Conservation (phyloP, 2,888 invertebrate genomes). For the Ornithoptera priamus region DNA sequence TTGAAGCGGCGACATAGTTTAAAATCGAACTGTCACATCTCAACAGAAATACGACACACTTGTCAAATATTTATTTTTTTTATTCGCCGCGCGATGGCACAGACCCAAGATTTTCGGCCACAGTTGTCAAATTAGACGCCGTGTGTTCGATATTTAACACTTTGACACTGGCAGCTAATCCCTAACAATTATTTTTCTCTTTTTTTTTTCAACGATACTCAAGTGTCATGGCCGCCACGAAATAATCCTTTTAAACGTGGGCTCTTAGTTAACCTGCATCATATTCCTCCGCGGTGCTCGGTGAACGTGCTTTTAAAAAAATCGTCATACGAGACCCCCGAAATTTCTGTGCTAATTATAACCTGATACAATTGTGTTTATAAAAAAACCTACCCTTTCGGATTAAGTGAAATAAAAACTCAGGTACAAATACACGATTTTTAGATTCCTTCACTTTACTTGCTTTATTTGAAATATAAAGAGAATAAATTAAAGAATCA, state of each 20-base stretch:
- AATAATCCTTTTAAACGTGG: constrained; percentile 76
- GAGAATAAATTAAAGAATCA: no score
- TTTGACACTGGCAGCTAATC: constrained; percentile 80
- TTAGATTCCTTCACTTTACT: no score
- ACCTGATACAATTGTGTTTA: constrained; percentile 5
- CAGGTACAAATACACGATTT: no score
- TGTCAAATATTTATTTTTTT: constrained; percentile 58
- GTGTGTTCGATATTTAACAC: constrained; percentile 79
- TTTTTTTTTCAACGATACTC: constrained; percentile 49
- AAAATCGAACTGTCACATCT: constrained; percentile 71
- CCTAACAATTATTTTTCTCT: constrained; percentile 67
- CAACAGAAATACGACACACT: constrained; percentile 72
- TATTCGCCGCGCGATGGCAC: constrained; percentile 43
- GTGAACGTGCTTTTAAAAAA: constrained; percentile 47
- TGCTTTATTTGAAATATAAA: no score
- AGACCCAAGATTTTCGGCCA: constrained; percentile 56
- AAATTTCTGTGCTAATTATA: constrained; percentile 37
- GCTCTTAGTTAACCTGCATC: constrained; percentile 60
- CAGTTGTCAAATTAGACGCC: constrained; percentile 76
- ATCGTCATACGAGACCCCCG: constrained; percentile 56
- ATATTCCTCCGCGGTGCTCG: constrained; percentile 56
- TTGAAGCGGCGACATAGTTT: constrained; percentile 51
- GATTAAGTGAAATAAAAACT: constrained; percentile 6
- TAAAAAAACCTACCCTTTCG: constrained; percentile 7
- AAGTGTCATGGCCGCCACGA: constrained; percentile 66